Conservation (phyloP, 2,113 vertebrate species). For the Rhizomys pruinosus region DNA sequence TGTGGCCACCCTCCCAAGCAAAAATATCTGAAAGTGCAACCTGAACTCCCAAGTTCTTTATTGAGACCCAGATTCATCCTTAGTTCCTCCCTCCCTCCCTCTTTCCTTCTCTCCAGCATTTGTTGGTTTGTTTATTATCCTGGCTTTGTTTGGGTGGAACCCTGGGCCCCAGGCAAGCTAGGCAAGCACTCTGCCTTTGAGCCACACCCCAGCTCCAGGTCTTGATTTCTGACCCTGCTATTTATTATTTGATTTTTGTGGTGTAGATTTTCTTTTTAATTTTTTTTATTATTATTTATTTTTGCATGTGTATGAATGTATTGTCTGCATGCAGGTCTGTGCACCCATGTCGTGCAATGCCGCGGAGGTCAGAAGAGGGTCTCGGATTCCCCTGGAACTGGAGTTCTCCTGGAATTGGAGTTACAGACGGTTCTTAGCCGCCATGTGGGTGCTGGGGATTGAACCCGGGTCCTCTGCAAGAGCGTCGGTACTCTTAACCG, state of each 20-base stretch:
- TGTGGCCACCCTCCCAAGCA: no score
- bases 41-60: not conserved
- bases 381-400: no score
- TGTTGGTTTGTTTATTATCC: not conserved
- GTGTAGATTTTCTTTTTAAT: constrained; percentile 42
- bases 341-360: no score
- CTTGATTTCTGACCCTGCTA: not conserved
- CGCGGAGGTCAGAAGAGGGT: no score
- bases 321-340: no score
- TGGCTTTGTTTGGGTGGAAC: not conserved
- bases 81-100: not conserved
- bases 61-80: not conserved
- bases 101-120: not conserved
- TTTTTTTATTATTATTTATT: no score
- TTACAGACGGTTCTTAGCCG: no score
- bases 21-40: not conserved
- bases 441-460: no score
- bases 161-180: not conserved
- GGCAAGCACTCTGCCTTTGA: not conserved
- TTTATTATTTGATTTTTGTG: not conserved
- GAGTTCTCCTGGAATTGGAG: no score
- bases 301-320: no score
- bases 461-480: no score
- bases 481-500: no score
- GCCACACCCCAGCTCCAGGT: not conserved